Evolutionary conservation across 2,113 vertebrate species (phyloP).

Genomic region (Entelurus aequoreus): DNA sequence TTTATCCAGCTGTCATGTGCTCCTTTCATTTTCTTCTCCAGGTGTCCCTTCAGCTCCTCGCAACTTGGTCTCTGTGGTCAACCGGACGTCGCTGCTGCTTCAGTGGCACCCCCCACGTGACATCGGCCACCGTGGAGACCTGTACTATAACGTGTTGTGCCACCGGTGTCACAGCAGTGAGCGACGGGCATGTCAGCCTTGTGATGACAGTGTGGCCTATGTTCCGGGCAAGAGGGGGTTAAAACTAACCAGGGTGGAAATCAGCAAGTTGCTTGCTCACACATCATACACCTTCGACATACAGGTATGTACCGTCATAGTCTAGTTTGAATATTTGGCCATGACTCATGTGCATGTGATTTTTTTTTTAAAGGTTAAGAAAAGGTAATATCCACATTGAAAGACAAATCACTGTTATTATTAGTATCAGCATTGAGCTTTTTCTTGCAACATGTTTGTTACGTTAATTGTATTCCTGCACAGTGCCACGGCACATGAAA

Average conservation of each 20-base stretch:
- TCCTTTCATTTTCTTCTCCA: conserved; percentile 42
- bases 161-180: conserved; percentile 84
- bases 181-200: conserved; percentile 84
- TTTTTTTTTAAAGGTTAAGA: not conserved
- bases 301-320: conserved; percentile 67
- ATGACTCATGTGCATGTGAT: not conserved
- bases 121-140: conserved; percentile 83
- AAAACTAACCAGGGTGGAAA: conserved; percentile 82
- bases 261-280: conserved; percentile 91
- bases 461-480: too few species aligned
- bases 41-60: conserved; percentile 91
- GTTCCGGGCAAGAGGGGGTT: conserved; percentile 83
- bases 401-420: too few species aligned
- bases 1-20: not conserved
- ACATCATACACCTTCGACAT: conserved; percentile 92
- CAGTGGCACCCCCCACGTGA: conserved; percentile 93
- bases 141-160: conserved; percentile 92
- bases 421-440: too few species aligned
- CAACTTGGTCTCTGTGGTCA: conserved; percentile 91
- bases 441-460: too few species aligned
- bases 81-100: conserved; percentile 90
- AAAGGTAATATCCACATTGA: too few species aligned
- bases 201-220: conserved; percentile 88
- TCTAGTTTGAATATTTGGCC: too few species aligned
- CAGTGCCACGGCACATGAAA: too few species aligned